phyloP scores from a whole-genome alignment of 1,140 invertebrate genomes.

The Plutomurus gul region DNA sequence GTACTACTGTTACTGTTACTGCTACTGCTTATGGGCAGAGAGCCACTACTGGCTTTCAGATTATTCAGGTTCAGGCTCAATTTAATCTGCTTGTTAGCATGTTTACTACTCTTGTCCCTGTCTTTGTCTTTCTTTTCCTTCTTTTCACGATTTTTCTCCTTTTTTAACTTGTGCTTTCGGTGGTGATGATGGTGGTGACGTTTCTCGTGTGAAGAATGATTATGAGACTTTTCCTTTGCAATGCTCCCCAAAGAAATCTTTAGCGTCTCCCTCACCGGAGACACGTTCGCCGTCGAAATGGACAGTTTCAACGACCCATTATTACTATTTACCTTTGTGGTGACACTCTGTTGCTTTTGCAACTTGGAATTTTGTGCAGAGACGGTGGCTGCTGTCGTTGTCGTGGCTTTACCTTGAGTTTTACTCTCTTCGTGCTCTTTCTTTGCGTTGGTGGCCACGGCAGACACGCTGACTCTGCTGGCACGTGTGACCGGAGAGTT shows the following conservation, averaged over 20 bases:
- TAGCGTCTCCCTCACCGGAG: neutral
- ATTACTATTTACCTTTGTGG: neutral
- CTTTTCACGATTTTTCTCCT: slow-evolving; percentile 23
- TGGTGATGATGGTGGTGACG: slow-evolving; percentile 43
- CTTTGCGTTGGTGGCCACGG: too few species aligned
- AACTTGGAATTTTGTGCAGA: neutral
- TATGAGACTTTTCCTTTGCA: slow-evolving; percentile 17
- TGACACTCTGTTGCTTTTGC: neutral
- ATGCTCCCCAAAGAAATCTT: slow-evolving; percentile 32
- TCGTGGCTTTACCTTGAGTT: neutral
- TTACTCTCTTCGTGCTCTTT: neutral
- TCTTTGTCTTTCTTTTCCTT: slow-evolving; percentile 44
- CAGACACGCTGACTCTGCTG: neutral
- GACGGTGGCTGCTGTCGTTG: neutral
- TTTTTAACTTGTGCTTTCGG: slow-evolving; percentile 36
- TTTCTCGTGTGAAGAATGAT: slow-evolving; percentile 12
- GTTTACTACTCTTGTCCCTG: slow-evolving; percentile 32
- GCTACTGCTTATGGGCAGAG: neutral
- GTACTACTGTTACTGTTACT: neutral
- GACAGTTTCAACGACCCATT: slow-evolving; percentile 11
- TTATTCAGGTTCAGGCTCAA: slow-evolving; percentile 16
- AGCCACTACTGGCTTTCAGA: neutral
- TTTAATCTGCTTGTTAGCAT: neutral
- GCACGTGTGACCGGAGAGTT: neutral
- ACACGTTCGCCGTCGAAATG: neutral